Base-by-base conservation (phyloP, 2,113 vertebrate genomes). In the Paralichthys olivaceus region DNA sequence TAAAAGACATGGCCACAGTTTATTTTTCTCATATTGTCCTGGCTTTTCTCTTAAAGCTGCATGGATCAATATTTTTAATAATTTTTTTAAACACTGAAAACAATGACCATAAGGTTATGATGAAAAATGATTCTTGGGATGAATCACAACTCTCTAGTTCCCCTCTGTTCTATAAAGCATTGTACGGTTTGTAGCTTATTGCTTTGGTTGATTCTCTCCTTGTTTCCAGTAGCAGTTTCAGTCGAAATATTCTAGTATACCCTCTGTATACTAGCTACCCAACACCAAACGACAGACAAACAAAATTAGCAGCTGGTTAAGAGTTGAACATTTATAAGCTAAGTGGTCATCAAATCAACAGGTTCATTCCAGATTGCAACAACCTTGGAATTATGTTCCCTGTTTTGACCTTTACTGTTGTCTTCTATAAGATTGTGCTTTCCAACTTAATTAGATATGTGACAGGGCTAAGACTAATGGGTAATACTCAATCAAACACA, bases 1-100 rank as follows among this genome's bases (percentile, higher is more conserved):
- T 40, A 75, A 47, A 66, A 19, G 43, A 0, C 15, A 23, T 12
- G 17, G 12, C 23, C 4, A 59, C 13, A 15, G 25, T 2, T 53
- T 49, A 15, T 23, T 19, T 63, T 57, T 40, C 22, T 62, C 59
- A 58, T 56, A 40, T 43, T 76, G 9, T 49, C 58, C 20, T 13
- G 5, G 7, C 5, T 26, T 59, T 67, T 2, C 25, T 45, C 49
- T 53, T n/a, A 53, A 55, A 63, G 3, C 29, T 59, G 17, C n/a
- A 4, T 0, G 0, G 0, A 49, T 65, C 47, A 69, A 19, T 69
- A 37, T 58, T 49, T 57, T 43, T 9, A 53, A 49, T 19, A 49
- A 19, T 2, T 49, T 19, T 15, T 19, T 20, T 49, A 49, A n/a
- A 49, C 37, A 40, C 37, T 40, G 37, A 12, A 9, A 40, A 40